Conservation (phyloP, 2,113 vertebrate genomes). For the Oryzias woworae region DNA sequence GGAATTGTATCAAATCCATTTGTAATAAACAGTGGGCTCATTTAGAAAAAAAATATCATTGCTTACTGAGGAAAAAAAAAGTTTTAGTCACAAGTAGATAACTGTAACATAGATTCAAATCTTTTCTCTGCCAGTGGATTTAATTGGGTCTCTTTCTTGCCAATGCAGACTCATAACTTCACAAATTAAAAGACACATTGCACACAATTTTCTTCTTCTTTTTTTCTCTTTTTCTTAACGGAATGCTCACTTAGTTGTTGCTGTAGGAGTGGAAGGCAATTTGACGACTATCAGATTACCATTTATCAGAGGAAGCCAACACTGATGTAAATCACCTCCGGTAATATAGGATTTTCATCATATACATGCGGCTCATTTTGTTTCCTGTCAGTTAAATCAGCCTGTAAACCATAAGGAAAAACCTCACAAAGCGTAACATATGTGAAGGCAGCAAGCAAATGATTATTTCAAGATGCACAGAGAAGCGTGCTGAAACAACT, state of each 20-base stretch:
- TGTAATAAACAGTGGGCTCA: slow-evolving; percentile 9
- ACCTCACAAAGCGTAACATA: slow-evolving; percentile 45
- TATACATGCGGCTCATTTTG: slow-evolving; percentile 57
- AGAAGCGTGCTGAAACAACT: slow-evolving; percentile 69
- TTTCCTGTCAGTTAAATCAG: slow-evolving; percentile 54
- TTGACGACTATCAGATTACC: slow-evolving; percentile 51
- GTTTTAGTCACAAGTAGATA: slow-evolving; percentile 10
- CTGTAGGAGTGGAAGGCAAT: not conserved
- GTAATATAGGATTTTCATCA: slow-evolving; percentile 50
- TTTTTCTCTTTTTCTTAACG: not conserved
- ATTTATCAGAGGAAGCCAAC: slow-evolving; percentile 50
- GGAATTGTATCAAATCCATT: not conserved
- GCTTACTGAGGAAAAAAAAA: not conserved
- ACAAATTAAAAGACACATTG: not conserved
- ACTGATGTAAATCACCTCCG: slow-evolving; percentile 60
- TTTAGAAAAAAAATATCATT: not conserved
- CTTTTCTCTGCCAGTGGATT: slow-evolving; percentile 15
- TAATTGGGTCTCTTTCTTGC: slow-evolving; percentile 23
- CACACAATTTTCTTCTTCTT: not conserved
- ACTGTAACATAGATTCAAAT: slow-evolving; percentile 25
- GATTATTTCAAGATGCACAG: slow-evolving; percentile 77
- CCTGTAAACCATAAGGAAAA: slow-evolving; percentile 56
- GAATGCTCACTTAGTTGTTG: slow-evolving; percentile 12
- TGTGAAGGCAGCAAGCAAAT: slow-evolving; percentile 62
- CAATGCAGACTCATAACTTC: slow-evolving; percentile 13